Evolutionary conservation across 2,797 vertebrate species (phyloP), one percentile per base, ranked within the genome.

Genomic region (Setipinna tenuifilis): DNA sequence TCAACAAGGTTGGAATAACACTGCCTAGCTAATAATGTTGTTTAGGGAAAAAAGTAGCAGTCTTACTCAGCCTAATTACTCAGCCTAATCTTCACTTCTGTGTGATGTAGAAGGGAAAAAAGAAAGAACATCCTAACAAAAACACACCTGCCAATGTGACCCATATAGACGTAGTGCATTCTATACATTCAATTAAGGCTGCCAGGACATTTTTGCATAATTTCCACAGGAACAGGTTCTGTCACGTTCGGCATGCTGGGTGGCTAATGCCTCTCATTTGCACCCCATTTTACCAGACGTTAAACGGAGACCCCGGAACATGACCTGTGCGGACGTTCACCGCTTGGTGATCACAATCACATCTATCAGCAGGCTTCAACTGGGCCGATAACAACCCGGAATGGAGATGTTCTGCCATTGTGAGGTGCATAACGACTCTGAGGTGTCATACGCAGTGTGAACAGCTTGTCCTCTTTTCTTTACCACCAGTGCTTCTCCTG

Each of bases 121-220:
- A 28, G 31, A 75, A 31, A 6, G 31, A 41, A 41, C 31, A 78
- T 44, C 16, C 68, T 35, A 0, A 21, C 71, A 35, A 16, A 44
- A 41, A 41, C 35, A 41, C 71, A 44, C 31, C 71, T 44, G 17
- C 14, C 31, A 35, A 14, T 78, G 71, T 21, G 35, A 44, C 31
- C 16, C 31, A 19, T 78, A 78, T 44, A 78, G 71, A 78, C 4
- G 71, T 35, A 21, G 19, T 21, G 71, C 71, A 44, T 21, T 78
- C 35, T 78, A 78, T 78, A 44, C 35, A 12, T 78, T 31, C 35
- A 78, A 78, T 78, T 78, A 78, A 44, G 35, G 35, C 71, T 41
- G 35, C 35, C 19, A 44, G 71, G 71, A 78, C 71, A 78, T 44
- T 31, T 78, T 78, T 78, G 71, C 71, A 78, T 78, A 78, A 78